Percentiles rank a stretch among this genome's conserved stretches.
These are phyloP conservation scores for Microtus pennsylvanicus DNA, from an alignment of 2,113 vertebrate species.

Conservation along the genomic window DNA sequence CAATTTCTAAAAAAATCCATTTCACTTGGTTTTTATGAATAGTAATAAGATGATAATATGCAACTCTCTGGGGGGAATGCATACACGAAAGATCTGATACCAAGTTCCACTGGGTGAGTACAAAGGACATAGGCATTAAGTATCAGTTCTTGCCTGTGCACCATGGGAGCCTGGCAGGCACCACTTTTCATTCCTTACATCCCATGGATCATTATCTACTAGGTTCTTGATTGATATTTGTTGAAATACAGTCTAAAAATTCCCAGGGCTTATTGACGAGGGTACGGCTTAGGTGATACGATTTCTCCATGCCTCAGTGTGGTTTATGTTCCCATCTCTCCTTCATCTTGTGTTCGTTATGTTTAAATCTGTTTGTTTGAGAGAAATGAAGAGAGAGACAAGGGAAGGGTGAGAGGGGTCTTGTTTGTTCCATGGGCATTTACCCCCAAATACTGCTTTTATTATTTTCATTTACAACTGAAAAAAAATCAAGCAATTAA, in stretches of 20 bases:
- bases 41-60: not conserved
- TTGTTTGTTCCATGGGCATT: not conserved
- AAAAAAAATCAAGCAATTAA: not conserved
- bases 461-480: not conserved
- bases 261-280: not conserved
- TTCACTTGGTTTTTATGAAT: slow-evolving; percentile 5
- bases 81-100: not conserved
- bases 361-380: not conserved
- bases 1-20: not conserved
- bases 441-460: not conserved
- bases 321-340: not conserved
- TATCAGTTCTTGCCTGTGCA: not conserved
- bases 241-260: slow-evolving; percentile 21
- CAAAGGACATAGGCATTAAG: not conserved
- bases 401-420: not conserved
- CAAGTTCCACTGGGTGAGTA: not conserved
- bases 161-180: not conserved
- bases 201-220: not conserved
- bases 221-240: not conserved
- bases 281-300: not conserved
- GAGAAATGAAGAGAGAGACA: not conserved
- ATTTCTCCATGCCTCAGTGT: not conserved
- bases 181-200: not conserved
- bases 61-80: not conserved
- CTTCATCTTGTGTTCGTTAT: not conserved